Evolutionary conservation across 2,797 vertebrate genomes (phyloP), one percentile per base, ranked within the genome.

Genomic region (Emys orbicularis): DNA sequence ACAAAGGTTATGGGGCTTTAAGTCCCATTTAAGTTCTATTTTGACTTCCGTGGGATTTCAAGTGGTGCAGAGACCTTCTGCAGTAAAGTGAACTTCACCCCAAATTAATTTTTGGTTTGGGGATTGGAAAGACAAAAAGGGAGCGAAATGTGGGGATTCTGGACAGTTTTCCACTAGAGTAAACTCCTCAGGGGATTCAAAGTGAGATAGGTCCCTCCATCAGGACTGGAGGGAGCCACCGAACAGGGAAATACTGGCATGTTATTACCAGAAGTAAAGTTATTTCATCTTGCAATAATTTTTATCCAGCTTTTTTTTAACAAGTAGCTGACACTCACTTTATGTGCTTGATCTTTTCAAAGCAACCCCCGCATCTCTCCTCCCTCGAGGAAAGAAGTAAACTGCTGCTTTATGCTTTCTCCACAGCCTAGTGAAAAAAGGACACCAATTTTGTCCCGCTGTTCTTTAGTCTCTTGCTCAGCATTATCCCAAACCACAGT

Each of bases 401-500:
- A 86, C 86, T 87, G 84, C 29, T 72, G 83, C 87, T 92, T 84
- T 9, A 3, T 47, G 65, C 88, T 81, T 57, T 88, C 52, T 93
- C 79, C 10, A 8, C 79, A 89, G 86, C 87, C 88, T 92, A 79
- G 89, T 2, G 44, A 87, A 82, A 93, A 54, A 96, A 94, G 19
- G 23, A 89, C 93, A 94, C 57, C 86, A 81, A 84, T 89, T 95
- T 95, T 15, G 85, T 96, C 95, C 94, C 0, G 3, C 88, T 97
- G 94, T 92, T 97, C 94, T 95, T 97, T 56, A 92, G 91, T 94
- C 65, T 92, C 84, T 49, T 25, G 56, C 87, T 77, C 2, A 94
- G 84, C 31, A n/a, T 91, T 87, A 96, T 81, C 47, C 68, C 81
- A 96, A 96, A 97, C 96, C 95, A 89, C 5, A 97, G 90, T 85